These are phyloP conservation scores for Notospermus geniculatus DNA, from an alignment of 1,140 invertebrate genomes.

Conservation along the genomic window DNA sequence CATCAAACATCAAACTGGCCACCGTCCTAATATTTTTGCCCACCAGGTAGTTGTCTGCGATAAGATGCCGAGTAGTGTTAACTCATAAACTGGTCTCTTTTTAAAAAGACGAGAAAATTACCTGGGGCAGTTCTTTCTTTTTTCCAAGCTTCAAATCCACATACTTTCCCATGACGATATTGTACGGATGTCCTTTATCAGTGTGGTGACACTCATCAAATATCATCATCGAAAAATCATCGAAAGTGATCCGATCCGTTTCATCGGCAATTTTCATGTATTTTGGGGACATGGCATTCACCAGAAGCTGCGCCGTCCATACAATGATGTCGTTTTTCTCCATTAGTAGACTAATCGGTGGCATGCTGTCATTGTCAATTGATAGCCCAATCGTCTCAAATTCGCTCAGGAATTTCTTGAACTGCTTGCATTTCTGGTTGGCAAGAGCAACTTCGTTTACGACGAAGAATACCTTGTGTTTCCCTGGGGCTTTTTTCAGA, in stretches of 20 bases:
- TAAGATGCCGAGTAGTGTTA: too few species aligned
- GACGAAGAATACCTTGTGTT: background rate
- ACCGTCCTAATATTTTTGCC: too few species aligned
- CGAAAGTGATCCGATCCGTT: background rate
- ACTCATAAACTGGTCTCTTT: too few species aligned
- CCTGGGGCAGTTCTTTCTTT: background rate
- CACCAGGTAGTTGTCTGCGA: too few species aligned
- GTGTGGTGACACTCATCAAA: constrained; percentile 57
- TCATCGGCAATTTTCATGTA: too few species aligned
- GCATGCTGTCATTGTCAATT: background rate
- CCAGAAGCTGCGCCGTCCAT: constrained; percentile 23
- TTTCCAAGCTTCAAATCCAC: constrained; percentile 31
- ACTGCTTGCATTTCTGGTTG: background rate
- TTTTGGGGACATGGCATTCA: constrained; percentile 30
- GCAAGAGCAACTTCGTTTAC: background rate
- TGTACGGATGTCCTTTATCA: constrained; percentile 46
- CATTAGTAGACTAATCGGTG: background rate
- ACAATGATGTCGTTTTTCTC: background rate
- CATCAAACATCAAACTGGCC: too few species aligned
- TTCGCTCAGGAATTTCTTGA: background rate
- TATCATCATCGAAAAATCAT: constrained; percentile 41
- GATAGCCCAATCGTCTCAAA: background rate
- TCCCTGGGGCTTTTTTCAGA: too few species aligned
- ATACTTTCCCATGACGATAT: constrained; percentile 45
- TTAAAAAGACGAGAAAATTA: background rate